phyloP scores from a whole-genome alignment of 1,140 invertebrate species.

The Calycopis cecrops region DNA sequence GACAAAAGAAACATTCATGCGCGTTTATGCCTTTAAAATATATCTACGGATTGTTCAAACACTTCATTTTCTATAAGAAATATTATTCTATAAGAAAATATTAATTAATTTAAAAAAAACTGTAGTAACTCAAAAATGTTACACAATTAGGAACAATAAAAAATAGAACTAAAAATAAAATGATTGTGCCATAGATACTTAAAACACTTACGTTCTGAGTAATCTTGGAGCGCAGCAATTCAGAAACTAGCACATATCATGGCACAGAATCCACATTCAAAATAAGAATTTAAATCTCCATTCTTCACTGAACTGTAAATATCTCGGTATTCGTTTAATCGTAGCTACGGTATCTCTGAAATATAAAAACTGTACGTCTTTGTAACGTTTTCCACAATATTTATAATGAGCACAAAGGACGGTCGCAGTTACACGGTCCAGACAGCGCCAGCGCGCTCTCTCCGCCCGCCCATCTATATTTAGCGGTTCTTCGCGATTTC shows the following conservation, averaged over 20 bases:
- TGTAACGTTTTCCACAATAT: constrained; percentile 5
- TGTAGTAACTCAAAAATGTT: too few species aligned
- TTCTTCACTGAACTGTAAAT: too few species aligned
- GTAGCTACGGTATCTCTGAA: background rate
- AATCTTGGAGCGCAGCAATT: background rate
- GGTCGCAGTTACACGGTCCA: constrained; percentile 46
- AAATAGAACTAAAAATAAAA: background rate
- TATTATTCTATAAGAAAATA: too few species aligned
- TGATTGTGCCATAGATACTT: background rate
- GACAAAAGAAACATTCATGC: too few species aligned
- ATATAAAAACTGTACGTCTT: background rate
- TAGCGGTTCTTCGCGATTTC: constrained; percentile 66
- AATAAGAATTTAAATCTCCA: background rate
- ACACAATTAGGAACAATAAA: background rate
- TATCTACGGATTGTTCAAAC: too few species aligned
- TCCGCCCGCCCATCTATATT: constrained; percentile 60
- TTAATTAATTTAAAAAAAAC: too few species aligned
- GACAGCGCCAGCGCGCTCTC: constrained; percentile 29
- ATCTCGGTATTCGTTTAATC: too few species aligned
- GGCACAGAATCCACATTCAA: background rate
- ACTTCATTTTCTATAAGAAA: too few species aligned
- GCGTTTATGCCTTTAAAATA: too few species aligned
- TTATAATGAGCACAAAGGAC: constrained; percentile 20
- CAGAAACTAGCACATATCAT: background rate
- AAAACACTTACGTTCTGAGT: background rate